phyloP scores from a whole-genome alignment of 2,797 vertebrate genomes.

The Chromis chromis region DNA sequence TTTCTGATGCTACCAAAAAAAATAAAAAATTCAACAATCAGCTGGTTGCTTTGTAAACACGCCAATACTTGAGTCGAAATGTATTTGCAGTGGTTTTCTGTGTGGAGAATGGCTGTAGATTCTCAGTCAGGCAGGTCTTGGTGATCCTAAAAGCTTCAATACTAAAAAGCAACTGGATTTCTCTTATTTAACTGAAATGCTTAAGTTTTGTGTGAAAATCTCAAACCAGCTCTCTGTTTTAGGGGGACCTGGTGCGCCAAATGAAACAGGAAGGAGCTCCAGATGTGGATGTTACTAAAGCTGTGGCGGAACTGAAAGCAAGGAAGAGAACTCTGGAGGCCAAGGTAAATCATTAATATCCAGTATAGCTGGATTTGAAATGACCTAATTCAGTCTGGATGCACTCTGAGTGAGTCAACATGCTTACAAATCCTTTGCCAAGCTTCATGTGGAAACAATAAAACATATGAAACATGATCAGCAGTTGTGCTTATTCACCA shows the following conservation, averaged over 20 bases:
- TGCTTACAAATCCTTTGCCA: no score
- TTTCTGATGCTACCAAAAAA: not conserved
- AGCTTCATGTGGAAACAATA: not conserved
- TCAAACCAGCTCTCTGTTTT: conserved; percentile 30
- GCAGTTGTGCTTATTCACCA: not conserved
- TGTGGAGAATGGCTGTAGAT: not conserved
- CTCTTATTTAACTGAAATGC: no score
- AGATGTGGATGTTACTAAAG: conserved; percentile 92
- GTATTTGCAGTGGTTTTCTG: not conserved
- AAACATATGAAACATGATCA: not conserved
- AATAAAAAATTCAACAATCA: not conserved
- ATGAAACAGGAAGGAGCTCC: conserved; percentile 93
- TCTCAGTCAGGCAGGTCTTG: no score
- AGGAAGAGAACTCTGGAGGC: conserved; percentile 93
- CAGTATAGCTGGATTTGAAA: not conserved
- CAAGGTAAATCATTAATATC: conserved; percentile 84
- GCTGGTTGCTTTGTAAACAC: not conserved
- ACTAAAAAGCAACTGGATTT: no score
- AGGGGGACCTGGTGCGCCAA: conserved; percentile 95
- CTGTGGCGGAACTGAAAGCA: conserved; percentile 96
- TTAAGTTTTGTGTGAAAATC: not conserved
- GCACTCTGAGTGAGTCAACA: not conserved
- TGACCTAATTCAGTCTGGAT: not conserved
- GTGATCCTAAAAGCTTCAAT: no score
- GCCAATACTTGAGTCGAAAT: not conserved